Base-by-base conservation (phyloP, 2,113 vertebrate genomes). In the Ceratotherium simum region DNA sequence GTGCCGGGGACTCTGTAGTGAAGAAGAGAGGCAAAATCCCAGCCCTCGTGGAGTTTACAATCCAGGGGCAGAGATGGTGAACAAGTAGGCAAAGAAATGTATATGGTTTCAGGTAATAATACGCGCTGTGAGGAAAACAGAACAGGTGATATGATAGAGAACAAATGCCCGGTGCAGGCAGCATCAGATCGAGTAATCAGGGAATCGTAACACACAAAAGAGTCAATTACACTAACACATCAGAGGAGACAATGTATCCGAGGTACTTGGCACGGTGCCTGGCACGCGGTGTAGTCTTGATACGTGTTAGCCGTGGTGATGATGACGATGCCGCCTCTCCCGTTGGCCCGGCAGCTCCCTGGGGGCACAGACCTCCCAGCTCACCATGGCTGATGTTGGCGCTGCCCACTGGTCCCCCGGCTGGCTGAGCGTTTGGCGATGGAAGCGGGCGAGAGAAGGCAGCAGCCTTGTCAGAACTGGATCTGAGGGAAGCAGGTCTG, bases 401-500 rank as follows among this genome's bases (percentile, higher is more conserved):
- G 7, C 64, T 2, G 16, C 33, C n/a, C 25, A 4, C 29, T 17
- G 58, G 18, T 1, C 42, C 18, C 0, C 1, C 64, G 60, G 72
- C 62, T 14, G 42, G 56, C n/a, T 16, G n/a, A 51, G 51, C 23
- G 0, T 8, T 31, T 76, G 80, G 16, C 9, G 18, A 5, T 0
- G 21, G 42, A 20, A 31, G 65, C 0, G 0, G 25, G 16, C 0
- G 2, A 11, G 33, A n/a, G 80, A n/a, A 46, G 54, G 18, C 27
- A 16, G 14, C 42, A 42, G 82, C 65, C 56, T 75, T 29, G 64
- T 60, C 36, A 48, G 73, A 84, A 76, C 64, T 0, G 16, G 91
- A 31, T 60, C 42, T 17, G 18, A 90, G 92, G 75, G 75, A 80
- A 69, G 88, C 84, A 54, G 76, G 65, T 48, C 96, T 95, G 96